Percentiles rank a stretch among this genome's conserved stretches.
Conservation (phyloP, 2,113 vertebrate genomes). For the Fregata magnificens region DNA sequence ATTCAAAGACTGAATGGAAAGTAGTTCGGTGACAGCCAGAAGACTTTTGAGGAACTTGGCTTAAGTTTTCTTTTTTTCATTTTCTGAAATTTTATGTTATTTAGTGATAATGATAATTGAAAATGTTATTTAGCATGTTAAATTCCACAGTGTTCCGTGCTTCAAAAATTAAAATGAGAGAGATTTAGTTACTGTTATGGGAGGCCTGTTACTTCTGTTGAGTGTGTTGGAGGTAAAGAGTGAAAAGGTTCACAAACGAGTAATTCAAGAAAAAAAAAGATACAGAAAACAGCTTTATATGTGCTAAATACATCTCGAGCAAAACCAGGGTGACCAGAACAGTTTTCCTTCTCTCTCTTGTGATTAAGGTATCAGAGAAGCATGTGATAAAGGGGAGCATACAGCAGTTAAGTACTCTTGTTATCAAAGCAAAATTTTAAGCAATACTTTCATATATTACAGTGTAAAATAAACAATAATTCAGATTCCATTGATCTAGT, state of each 20-base stretch:
- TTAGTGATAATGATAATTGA: neutral
- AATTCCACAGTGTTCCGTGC: neutral
- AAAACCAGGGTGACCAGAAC: neutral
- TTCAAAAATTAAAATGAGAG: neutral
- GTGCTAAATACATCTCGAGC: neutral
- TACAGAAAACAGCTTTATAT: neutral
- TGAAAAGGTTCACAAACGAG: neutral
- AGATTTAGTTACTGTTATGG: neutral
- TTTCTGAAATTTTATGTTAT: neutral
- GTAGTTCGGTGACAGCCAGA: neutral
- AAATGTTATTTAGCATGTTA: neutral
- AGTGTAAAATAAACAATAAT: neutral
- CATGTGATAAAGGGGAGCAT: neutral
- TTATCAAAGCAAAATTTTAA: neutral
- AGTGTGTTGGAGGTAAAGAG: neutral
- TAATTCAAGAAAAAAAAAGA: neutral
- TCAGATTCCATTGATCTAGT: neutral
- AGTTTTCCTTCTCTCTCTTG: neutral
- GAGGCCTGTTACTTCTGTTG: accelerated
- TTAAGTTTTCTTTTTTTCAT: neutral
- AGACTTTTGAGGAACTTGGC: neutral
- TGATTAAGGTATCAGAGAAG: neutral
- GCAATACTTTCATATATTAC: neutral
- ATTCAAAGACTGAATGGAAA: neutral
- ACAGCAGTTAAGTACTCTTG: neutral